Evolutionary conservation across 2,888 invertebrate species (phyloP), one percentile per base, ranked within the genome.

Genomic region (Luperina testacea): DNA sequence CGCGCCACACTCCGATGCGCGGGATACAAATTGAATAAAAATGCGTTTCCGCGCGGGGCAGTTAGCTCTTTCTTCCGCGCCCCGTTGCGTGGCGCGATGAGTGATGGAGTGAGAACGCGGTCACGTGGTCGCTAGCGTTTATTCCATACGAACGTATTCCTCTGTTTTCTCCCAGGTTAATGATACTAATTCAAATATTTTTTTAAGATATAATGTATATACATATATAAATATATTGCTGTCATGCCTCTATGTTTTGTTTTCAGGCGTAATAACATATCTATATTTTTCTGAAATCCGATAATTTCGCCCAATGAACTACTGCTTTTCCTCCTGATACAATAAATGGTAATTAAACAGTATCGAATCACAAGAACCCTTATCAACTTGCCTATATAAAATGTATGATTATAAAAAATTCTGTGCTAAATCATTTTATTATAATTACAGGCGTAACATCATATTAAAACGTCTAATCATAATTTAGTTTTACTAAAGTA

Each of bases 401-500:
- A 65, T 59, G 13, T 70, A 24, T 57, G 20, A 24, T 15, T 38
- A 63, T 48, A 61, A 63, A 7, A 48, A 76, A 11, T 27, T 65
- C 65, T 64, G 42, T 74, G 53, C 65, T 42, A 68, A 83, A 69
- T 72, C 53, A 73, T 81, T 81, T 72, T 71, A 72, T 64, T 59
- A 51, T 59, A 84, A 59, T 45, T 45, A 72, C 13, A 45, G 38
- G 72, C 85, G 53, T 61, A 64, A 71, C 32, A 24, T 71, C 13
- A 71, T 53, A 27, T 32, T 78, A 45, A 71, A 67, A 84, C n/a
- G 45, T 38, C 48, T 57, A 82, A 38, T 72, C 68, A 68, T 64
- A 72, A 85, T 67, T 75, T 53, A 45, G 68, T 82, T 73, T 68
- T 68, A 70, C 59, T 72, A 42, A 45, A 69, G 72, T 79, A 69